Percentiles rank a stretch among this genome's conserved stretches.
These are phyloP conservation scores for Brachionus asplanchnoidis DNA, from an alignment of 1,140 invertebrate genomes.

Conservation along the genomic window DNA sequence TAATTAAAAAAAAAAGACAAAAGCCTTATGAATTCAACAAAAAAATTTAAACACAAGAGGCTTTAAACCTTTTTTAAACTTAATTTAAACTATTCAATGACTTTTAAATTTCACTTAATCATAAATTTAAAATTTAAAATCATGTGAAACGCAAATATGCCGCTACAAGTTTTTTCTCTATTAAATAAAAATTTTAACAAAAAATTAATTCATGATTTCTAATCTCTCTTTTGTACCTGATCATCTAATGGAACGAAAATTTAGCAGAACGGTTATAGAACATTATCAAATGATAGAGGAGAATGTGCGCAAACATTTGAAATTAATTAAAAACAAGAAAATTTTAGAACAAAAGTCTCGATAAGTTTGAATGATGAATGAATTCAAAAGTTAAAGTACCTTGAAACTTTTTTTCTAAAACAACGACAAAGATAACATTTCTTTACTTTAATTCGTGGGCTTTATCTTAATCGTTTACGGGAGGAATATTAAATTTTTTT, in stretches of 20 bases:
- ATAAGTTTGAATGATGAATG: background rate
- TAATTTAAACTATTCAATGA: background rate
- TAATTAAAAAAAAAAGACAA: slow-evolving; percentile 23
- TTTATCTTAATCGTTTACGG: no score
- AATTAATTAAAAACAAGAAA: background rate
- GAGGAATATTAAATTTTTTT: background rate
- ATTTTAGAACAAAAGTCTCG: background rate
- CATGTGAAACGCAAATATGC: background rate
- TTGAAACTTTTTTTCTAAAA: background rate
- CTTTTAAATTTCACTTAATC: background rate
- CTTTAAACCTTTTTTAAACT: background rate
- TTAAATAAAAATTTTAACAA: background rate
- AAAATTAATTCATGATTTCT: background rate
- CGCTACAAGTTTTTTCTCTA: background rate
- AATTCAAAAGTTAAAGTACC: background rate
- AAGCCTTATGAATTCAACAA: background rate
- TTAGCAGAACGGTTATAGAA: background rate
- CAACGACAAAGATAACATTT: background rate
- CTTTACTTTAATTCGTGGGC: background rate
- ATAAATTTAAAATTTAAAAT: background rate
- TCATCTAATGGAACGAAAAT: background rate
- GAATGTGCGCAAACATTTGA: background rate
- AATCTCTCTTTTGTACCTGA: background rate
- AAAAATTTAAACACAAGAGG: background rate
- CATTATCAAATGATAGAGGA: background rate